Evolutionary conservation across 1,140 invertebrate species (phyloP).

Genomic region (Zaprionus inermis): DNA sequence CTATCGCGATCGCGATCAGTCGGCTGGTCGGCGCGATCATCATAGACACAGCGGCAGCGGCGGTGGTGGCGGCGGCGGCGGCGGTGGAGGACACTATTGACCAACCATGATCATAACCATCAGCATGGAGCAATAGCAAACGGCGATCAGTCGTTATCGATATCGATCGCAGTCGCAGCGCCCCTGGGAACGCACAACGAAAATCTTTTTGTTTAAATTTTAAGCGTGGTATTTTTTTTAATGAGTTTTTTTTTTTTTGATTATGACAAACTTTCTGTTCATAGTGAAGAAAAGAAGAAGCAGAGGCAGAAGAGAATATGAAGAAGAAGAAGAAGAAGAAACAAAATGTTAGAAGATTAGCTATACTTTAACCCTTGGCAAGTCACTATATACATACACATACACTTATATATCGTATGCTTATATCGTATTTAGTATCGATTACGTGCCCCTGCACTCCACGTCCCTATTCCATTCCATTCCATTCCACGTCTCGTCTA

Average conservation of each 20-base stretch:
- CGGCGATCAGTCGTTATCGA: constrained; percentile 14
- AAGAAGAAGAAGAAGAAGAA: constrained; percentile 7
- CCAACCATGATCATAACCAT: constrained; percentile 84
- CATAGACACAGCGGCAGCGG: constrained; percentile 74
- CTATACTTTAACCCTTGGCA: constrained; percentile 39
- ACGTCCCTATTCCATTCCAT: not conserved
- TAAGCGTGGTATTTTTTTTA: constrained; percentile 45
- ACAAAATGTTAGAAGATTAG: constrained; percentile 36
- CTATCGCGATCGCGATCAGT: constrained; percentile 77
- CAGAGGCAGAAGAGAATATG: not conserved
- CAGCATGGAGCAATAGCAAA: constrained; percentile 78
- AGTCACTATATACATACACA: constrained; percentile 42
- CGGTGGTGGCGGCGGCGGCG: constrained; percentile 53
- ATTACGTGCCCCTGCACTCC: not conserved
- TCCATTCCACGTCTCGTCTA: constrained; percentile 27
- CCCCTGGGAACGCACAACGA: constrained; percentile 53
- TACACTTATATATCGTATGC: constrained; percentile 13
- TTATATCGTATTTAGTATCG: constrained; percentile 7
- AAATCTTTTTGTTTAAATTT: constrained; percentile 66
- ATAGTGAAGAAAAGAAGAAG: constrained; percentile 48
- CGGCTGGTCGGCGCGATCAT: constrained; percentile 76
- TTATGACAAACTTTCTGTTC: constrained; percentile 55
- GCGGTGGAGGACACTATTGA: constrained; percentile 82
- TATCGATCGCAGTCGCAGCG: constrained; percentile 29
- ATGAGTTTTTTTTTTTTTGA: constrained; percentile 22